These are phyloP conservation scores for Gephyroberyx darwinii DNA, from an alignment of 2,797 vertebrate species.

Conservation along the genomic window DNA sequence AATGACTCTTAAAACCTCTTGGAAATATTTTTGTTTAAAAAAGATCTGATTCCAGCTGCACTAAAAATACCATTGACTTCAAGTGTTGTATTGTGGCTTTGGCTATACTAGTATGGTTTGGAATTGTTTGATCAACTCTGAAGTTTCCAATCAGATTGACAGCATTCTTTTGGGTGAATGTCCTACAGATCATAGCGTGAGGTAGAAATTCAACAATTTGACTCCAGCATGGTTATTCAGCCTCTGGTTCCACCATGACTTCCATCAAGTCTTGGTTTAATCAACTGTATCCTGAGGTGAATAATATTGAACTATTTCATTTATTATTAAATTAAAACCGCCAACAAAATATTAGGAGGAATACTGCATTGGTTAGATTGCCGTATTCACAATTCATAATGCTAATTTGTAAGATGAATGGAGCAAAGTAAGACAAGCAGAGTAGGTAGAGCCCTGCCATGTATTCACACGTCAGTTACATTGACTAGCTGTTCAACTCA, in stretches of 20 bases:
- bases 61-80: constrained; percentile 72
- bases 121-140: constrained; percentile 49
- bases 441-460: too few relatives aligned
- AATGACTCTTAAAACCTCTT: constrained; percentile 47
- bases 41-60: constrained; percentile 62
- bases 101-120: constrained; percentile 50
- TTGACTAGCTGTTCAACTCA: neutral
- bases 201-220: constrained; percentile 38
- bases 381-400: constrained; percentile 30
- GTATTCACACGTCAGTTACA: constrained; percentile 19
- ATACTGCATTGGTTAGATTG: constrained; percentile 31
- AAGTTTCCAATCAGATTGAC: constrained; percentile 69
- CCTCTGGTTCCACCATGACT: constrained; percentile 59
- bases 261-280: constrained; percentile 55
- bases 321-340: constrained; percentile 24
- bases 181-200: constrained; percentile 54
- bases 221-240: neutral
- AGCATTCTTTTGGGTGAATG: constrained; percentile 52
- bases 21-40: constrained; percentile 66
- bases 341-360: constrained; percentile 46
- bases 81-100: constrained; percentile 56
- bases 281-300: constrained; percentile 28
- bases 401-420: too few relatives aligned
- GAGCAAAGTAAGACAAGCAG: too few relatives aligned
- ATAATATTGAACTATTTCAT: constrained; percentile 38